Percentiles rank a stretch among this genome's conserved stretches.
Conservation (phyloP, 1,140 invertebrate species). For the Anadara kagoshimensis region DNA sequence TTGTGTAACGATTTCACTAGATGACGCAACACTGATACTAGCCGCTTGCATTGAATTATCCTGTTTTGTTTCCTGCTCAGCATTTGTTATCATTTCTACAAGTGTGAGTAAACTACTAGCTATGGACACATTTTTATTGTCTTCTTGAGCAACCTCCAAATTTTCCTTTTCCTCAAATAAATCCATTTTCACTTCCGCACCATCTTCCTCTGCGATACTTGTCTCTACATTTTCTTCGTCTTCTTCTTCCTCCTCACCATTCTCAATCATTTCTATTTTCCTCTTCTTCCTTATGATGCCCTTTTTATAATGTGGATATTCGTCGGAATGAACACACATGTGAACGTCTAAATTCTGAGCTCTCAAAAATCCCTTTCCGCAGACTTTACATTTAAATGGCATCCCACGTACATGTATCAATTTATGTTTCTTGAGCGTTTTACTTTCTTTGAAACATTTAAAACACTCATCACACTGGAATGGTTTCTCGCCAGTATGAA, state of each 20-base stretch:
- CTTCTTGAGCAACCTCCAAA: constrained; percentile 12
- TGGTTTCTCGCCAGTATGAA: constrained; percentile 94
- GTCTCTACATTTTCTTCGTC: constrained; percentile 9
- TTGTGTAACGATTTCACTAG: no score
- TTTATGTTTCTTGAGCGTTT: constrained; percentile 81
- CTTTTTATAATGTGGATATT: constrained; percentile 34
- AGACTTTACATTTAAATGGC: constrained; percentile 90
- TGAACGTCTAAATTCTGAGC: constrained; percentile 43
- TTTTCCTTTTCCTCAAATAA: constrained; percentile 15
- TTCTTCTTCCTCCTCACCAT: constrained; percentile 6
- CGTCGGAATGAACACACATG: constrained; percentile 46
- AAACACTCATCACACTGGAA: constrained; percentile 93
- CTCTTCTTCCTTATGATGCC: constrained; percentile 26
- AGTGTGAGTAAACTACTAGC: constrained; percentile 39
- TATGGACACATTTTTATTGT: constrained; percentile 34
- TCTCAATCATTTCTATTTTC: constrained; percentile 11
- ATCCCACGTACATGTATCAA: constrained; percentile 87
- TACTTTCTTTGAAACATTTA: constrained; percentile 40
- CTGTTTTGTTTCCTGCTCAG: constrained; percentile 22
- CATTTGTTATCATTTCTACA: constrained; percentile 44
- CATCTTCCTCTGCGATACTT: constrained; percentile 6
- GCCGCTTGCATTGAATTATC: no score
- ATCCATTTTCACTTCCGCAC: constrained; percentile 15
- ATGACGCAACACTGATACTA: no score
- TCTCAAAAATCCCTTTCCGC: constrained; percentile 81